phyloP scores from a whole-genome alignment of 2,888 invertebrate genomes.

The Ethmia dodecea region DNA sequence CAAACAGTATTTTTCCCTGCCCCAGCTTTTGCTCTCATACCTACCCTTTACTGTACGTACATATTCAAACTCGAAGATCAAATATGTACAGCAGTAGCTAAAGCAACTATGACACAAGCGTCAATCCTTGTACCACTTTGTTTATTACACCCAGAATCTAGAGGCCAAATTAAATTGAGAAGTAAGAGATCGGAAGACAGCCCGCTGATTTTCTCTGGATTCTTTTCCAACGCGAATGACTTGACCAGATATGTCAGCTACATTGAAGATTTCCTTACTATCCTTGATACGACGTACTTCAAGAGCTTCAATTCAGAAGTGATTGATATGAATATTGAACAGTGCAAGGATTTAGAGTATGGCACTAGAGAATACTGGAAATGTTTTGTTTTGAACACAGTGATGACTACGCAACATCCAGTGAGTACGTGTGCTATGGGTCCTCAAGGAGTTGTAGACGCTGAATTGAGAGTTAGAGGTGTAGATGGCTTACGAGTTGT shows the following conservation, averaged over 20 bases:
- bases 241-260: constrained; percentile 28
- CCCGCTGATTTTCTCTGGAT: constrained; percentile 33
- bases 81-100: constrained; percentile 24
- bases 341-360: constrained; percentile 27
- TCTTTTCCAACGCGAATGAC: constrained; percentile 28
- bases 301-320: constrained; percentile 26
- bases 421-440: constrained; percentile 50
- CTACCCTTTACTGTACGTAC: constrained; percentile 24
- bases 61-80: constrained; percentile 25
- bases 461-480: constrained; percentile 62
- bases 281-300: constrained; percentile 34
- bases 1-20: constrained; percentile 27
- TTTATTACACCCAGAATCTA: constrained; percentile 38
- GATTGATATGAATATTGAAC: constrained; percentile 21
- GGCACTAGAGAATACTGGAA: constrained; percentile 38
- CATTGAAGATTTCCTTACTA: constrained; percentile 28
- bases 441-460: constrained; percentile 38
- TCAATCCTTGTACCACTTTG: constrained; percentile 20
- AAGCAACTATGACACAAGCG: constrained; percentile 20
- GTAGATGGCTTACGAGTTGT: constrained; percentile 76
- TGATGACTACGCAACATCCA: constrained; percentile 77
- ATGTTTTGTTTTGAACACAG: constrained; percentile 47
- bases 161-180: constrained; percentile 32
- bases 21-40: constrained; percentile 22
- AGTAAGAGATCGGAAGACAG: constrained; percentile 31